Evolutionary conservation across 2,888 invertebrate genomes (phyloP).

Genomic region (Scaptomyza reducta): DNA sequence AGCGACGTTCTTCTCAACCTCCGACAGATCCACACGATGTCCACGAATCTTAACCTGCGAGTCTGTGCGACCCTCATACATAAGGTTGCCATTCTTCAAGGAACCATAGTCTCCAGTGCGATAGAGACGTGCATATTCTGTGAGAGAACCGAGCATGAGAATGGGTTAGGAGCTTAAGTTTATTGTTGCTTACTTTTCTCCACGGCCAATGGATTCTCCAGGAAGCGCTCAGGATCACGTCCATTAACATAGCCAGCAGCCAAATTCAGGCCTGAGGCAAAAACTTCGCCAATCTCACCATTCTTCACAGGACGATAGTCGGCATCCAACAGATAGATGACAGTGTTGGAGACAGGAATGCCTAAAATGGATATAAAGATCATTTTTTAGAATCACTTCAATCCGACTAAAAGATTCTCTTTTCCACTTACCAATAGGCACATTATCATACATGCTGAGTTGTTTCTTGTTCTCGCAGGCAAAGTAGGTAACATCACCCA

Average conservation of each 20-base stretch:
- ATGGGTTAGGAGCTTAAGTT: not conserved
- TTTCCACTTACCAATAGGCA: slow-evolving; percentile 90
- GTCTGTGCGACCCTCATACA: slow-evolving; percentile 93
- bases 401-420: not conserved
- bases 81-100: slow-evolving; percentile 87
- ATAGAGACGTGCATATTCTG: slow-evolving; percentile 90
- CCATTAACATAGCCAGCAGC: slow-evolving; percentile 92
- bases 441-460: slow-evolving; percentile 87
- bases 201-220: slow-evolving; percentile 89
- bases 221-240: slow-evolving; percentile 89
- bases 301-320: slow-evolving; percentile 89
- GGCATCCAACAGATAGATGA: slow-evolving; percentile 91
- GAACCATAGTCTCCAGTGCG: slow-evolving; percentile 94
- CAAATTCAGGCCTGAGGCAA: slow-evolving; percentile 91
- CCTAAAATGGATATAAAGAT: slow-evolving; percentile 85
- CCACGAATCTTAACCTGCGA: slow-evolving; percentile 94
- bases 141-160: not conserved
- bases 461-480: slow-evolving; percentile 87
- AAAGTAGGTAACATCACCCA: slow-evolving; percentile 95
- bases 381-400: no score
- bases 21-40: slow-evolving; percentile 92
- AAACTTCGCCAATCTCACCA: slow-evolving; percentile 92
- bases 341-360: slow-evolving; percentile 91
- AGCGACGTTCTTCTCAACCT: slow-evolving; percentile 91
- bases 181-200: slow-evolving; percentile 85